Evolutionary conservation across 2,113 vertebrate genomes (phyloP), one percentile per base, ranked within the genome.

Genomic region (Cisticola juncidis): DNA sequence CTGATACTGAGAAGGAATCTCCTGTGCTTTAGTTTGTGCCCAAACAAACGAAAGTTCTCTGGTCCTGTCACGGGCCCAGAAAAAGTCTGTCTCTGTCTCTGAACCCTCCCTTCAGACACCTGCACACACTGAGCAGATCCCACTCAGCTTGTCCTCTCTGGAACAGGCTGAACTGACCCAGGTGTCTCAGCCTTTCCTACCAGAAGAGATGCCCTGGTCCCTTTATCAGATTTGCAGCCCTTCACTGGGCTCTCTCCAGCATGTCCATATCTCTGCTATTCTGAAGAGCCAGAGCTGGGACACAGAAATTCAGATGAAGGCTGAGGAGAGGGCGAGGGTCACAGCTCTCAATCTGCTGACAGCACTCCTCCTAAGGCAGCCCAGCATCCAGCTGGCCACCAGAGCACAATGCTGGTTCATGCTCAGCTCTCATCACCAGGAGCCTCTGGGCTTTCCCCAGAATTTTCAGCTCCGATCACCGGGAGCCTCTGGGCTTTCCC

Each of bases 401-500:
- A 3, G 1, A 6, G 33, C 26, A 74, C 11, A 36, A 0, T 48
- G n/a, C n/a, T 68, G 14, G 5, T 6, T 54, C 20, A 12, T 0
- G 1, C 9, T 50, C 48, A n/a, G 1, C 21, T 50, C 8, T 1
- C 6, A 53, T 3, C 8, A 28, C 12, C 31, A 48, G 12, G 9
- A 68, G 7, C 7, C 7, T 11, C 48, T 7, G 9, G 25, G 13
- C 19, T 10, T 62, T 45, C 4, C 17, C 12, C 11, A 31, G 5
- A 15, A 38, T 1, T 0, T 33, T 11, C 1, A n/a, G 1, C 21
- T 50, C 8, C 1, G 7, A 53, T 3, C 8, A 28, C 12, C 31
- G 44, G 12, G 9, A 68, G 7, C 7, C 7, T 11, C 48, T 7
- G 9, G 25, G 13, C 19, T 10, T 62, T 45, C 4, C 17, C 12